Conservation (phyloP, 2,888 invertebrate genomes). For the Pseudanteris insignis region DNA sequence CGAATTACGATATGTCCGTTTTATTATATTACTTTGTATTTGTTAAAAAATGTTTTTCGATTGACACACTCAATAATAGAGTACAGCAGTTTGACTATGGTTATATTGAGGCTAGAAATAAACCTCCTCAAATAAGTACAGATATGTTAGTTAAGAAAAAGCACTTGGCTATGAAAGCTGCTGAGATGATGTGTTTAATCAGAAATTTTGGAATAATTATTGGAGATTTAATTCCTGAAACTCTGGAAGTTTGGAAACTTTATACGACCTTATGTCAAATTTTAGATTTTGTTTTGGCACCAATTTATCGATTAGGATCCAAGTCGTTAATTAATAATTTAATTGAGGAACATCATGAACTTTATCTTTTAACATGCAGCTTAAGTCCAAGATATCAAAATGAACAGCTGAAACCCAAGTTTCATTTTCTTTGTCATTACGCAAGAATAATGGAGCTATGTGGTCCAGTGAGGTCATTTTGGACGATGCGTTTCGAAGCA, state of each 20-base stretch:
- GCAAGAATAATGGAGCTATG: conserved; percentile 31
- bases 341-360: conserved; percentile 18
- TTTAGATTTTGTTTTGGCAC: conserved; percentile 13
- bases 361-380: conserved; percentile 17
- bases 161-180: conserved; percentile 6
- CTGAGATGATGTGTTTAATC: conserved; percentile 27
- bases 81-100: conserved; percentile 9
- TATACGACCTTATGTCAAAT: conserved; percentile 17
- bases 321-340: conserved; percentile 15
- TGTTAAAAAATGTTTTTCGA: conserved; percentile 6
- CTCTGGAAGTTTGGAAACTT: conserved; percentile 11
- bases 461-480: conserved; percentile 18
- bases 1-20: conserved; percentile 14
- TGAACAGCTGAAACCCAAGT: conserved; percentile 44
- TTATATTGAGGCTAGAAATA: conserved; percentile 1
- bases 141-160: conserved; percentile 9
- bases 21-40: conserved; percentile 13
- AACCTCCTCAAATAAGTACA: not conserved
- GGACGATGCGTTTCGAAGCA: conserved; percentile 17
- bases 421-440: conserved; percentile 49
- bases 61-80: conserved; percentile 6
- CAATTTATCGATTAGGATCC: conserved; percentile 7
- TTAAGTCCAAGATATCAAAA: conserved; percentile 17
- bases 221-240: conserved; percentile 16
- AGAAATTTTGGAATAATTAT: conserved; percentile 24